Conservation (phyloP, 2,888 invertebrate species). For the Rhopalosiphum nymphaeae region DNA sequence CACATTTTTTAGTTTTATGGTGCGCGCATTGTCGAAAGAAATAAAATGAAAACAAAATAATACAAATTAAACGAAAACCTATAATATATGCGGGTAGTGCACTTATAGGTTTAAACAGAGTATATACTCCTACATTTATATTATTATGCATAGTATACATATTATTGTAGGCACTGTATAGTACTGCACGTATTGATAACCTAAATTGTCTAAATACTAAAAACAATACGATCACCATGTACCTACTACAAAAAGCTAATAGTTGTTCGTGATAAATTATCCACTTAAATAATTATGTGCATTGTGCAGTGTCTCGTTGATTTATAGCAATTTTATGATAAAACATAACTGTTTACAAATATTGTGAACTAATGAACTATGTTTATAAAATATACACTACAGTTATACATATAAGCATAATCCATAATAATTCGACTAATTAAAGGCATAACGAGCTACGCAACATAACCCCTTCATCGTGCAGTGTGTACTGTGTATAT, state of each 20-base stretch:
- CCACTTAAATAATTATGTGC: too few relatives aligned
- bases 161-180: not conserved
- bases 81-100: not conserved
- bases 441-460: not conserved
- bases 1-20: constrained; percentile 52
- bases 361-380: not conserved
- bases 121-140: not conserved
- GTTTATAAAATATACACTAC: too few relatives aligned
- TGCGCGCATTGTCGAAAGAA: constrained; percentile 28
- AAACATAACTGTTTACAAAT: not conserved
- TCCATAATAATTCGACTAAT: not conserved
- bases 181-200: not conserved
- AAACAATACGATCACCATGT: not conserved
- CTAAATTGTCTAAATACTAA: not conserved
- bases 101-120: not conserved
- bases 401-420: not conserved
- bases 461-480: not conserved
- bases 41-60: constrained; percentile 28
- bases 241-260: not conserved
- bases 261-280: not conserved
- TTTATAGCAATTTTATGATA: not conserved
- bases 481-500: not conserved
- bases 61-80: constrained; percentile 36
- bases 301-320: not conserved
- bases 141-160: not conserved